A percentile compares a stretch with the other conserved stretches of the same genome.
phyloP scores from a whole-genome alignment of 2,113 vertebrate species.

The Tonatia bakeri region DNA sequence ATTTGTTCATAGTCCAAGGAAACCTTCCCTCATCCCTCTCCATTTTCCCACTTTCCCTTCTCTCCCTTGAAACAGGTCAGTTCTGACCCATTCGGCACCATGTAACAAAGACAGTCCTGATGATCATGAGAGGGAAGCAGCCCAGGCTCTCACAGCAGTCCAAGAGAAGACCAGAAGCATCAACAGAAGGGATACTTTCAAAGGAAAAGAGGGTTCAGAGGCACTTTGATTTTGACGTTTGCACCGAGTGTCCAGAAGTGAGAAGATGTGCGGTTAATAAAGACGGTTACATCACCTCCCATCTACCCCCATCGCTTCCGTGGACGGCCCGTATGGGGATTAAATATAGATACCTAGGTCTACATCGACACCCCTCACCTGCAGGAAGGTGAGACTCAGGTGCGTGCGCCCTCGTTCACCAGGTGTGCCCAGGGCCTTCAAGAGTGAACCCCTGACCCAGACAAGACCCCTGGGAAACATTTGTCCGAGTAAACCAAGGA shows the following conservation, averaged over 20 bases:
- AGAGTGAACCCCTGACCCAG: accelerated
- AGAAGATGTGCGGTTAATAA: too few species aligned
- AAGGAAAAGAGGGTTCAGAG: background rate
- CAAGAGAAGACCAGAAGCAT: background rate
- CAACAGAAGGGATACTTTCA: background rate
- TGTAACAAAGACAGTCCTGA: background rate
- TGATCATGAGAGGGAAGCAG: background rate
- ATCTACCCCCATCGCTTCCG: too few species aligned
- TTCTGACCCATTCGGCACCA: background rate
- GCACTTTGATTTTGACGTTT: background rate
- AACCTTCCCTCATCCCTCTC: background rate
- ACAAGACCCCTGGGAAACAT: accelerated
- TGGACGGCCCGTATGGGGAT: too few species aligned
- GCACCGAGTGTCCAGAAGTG: too few species aligned
- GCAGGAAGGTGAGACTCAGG: background rate
- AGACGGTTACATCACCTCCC: too few species aligned
- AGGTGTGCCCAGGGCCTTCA: background rate
- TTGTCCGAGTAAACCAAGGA: background rate
- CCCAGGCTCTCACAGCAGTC: background rate
- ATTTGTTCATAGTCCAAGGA: background rate
- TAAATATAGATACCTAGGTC: too few species aligned
- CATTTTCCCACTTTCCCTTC: background rate
- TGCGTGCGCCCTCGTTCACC: too few species aligned
- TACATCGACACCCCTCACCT: background rate
- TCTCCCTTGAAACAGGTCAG: background rate